Percentiles rank a stretch among this genome's conserved stretches.
phyloP scores from a whole-genome alignment of 2,888 invertebrate genomes.

The Selenia dentaria region DNA sequence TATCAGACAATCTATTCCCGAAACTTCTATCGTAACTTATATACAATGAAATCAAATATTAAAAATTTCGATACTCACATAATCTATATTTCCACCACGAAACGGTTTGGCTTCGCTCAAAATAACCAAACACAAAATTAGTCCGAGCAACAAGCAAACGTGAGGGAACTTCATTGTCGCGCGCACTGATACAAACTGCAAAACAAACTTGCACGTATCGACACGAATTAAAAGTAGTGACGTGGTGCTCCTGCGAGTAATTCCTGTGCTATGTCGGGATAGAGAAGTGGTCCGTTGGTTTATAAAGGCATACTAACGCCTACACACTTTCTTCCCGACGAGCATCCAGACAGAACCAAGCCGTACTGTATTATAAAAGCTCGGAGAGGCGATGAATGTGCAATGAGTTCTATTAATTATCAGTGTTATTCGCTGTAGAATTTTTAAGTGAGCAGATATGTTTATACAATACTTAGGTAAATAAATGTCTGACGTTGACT shows the following conservation, averaged over 20 bases:
- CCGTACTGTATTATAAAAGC: too few species aligned
- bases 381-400: too few species aligned
- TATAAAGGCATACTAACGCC: slow-evolving; percentile 64
- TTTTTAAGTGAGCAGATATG: too few species aligned
- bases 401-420: too few species aligned
- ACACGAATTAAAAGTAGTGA: slow-evolving; percentile 13
- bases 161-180: slow-evolving; percentile 54
- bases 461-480: too few species aligned
- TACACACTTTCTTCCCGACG: slow-evolving; percentile 63
- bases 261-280: slow-evolving; percentile 54
- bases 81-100: slow-evolving; percentile 63
- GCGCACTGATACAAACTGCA: slow-evolving; percentile 17
- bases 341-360: slow-evolving; percentile 29
- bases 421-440: too few species aligned
- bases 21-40: too few species aligned
- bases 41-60: too few species aligned
- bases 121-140: slow-evolving; percentile 50
- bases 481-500: too few species aligned
- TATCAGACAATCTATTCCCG: too few species aligned
- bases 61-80: slow-evolving; percentile 56
- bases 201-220: slow-evolving; percentile 11
- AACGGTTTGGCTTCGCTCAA: slow-evolving; percentile 56
- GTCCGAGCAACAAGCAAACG: slow-evolving; percentile 50
- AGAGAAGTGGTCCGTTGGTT: slow-evolving; percentile 48
- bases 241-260: slow-evolving; percentile 48